Conservation (phyloP, 2,888 invertebrate genomes). For the Deilephila porcellus region DNA sequence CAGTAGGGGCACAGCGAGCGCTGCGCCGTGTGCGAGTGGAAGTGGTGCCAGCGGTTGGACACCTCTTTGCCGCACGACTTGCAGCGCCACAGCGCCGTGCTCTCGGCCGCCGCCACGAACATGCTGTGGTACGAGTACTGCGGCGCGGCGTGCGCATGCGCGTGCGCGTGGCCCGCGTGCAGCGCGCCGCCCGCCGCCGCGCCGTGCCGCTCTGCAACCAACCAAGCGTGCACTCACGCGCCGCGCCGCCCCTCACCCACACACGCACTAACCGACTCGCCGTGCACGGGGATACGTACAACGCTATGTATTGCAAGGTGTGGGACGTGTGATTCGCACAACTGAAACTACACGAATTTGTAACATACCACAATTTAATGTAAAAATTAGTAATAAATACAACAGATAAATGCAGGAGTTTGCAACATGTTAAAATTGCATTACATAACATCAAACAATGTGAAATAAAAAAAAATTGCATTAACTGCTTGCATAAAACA, state of each 20-base stretch:
- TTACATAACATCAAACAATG: conserved; percentile 86
- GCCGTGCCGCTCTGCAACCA: conserved; percentile 65
- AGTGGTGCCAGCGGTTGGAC: conserved; percentile 95
- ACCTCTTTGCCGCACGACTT: conserved; percentile 94
- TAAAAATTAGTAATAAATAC: conserved; percentile 89
- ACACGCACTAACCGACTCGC: conserved; percentile 8
- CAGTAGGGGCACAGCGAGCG: conserved; percentile 93
- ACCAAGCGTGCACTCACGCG: conserved; percentile 41
- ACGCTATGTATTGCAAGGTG: conserved; percentile 57
- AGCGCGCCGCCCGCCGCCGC: conserved; percentile 27
- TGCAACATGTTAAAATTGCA: conserved; percentile 85
- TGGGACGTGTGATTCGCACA: conserved; percentile 71
- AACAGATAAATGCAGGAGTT: conserved; percentile 88
- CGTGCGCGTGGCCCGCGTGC: conserved; percentile 62
- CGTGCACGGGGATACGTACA: conserved; percentile 44
- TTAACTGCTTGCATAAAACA: conserved; percentile 85
- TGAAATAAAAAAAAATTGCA: conserved; percentile 82
- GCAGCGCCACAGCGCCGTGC: conserved; percentile 91
- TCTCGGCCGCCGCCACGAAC: conserved; percentile 90
- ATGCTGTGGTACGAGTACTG: conserved; percentile 92
- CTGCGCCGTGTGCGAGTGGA: conserved; percentile 92
- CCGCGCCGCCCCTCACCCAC: conserved; percentile 32
- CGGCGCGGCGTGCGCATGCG: conserved; percentile 49
- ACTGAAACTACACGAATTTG: conserved; percentile 84
- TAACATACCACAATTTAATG: conserved; percentile 90